Base-by-base conservation (phyloP, 1,140 invertebrate species). In the Pentalonia nigronervosa region DNA sequence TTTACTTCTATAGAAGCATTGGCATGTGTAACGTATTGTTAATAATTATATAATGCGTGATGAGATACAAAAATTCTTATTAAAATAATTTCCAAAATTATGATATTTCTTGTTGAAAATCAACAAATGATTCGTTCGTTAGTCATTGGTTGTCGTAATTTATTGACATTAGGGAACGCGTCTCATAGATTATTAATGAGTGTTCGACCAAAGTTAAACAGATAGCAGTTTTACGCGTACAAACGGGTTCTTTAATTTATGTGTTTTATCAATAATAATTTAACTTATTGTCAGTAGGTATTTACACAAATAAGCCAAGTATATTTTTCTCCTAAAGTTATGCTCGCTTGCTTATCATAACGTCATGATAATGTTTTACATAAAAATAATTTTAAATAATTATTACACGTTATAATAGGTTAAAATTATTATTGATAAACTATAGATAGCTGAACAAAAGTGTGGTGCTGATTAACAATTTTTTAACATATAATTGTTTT, bases 81-180 rank as follows among this genome's bases (percentile, higher is more conserved):
- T 30, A 67, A 67, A 30, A n/a, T 76, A 76, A 76, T 76, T 76
- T n/a, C 41, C 17, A n/a, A n/a, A n/a, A 76, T 7, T 7, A 50
- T 50, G 17, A 53, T 21, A 53, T 53, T 67, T 67, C 60, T 67
- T 36, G 76, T 83, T 36, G 36, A 83, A 83, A 34, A 83, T 76
- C 60, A n/a, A 50, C 48, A 56, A 50, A 89, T 89, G 7, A 89
- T 89, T 89, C 36, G n/a, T 11, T 89, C n/a, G 23, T 89, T 89
- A 89, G 48, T 89, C 87, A 89, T 89, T 34, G 36, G 87, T 23
- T 21, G 30, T 88, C 21, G 20, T 53, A 50, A 56, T 89, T 89
- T 50, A 86, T 86, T 45, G n/a, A 89, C 87, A 89, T 53, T 53
- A 56, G n/a, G n/a, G 34, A 89, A 89, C n/a, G 84, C 47, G 83